These are phyloP conservation scores for Stegophylla sp. DNA, from an alignment of 2,888 invertebrate genomes.

Conservation along the genomic window DNA sequence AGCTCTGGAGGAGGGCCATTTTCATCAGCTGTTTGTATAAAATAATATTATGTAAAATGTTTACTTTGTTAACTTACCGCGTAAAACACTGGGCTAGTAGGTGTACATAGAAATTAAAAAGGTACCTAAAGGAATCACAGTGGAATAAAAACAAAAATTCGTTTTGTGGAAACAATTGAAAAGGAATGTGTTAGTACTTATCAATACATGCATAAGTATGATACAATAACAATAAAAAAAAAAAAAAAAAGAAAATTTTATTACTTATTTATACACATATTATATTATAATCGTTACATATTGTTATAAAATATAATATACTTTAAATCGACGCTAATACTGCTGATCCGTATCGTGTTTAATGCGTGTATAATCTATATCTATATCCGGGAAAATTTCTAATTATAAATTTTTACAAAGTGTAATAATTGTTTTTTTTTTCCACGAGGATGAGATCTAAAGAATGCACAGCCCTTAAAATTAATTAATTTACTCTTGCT, in stretches of 20 bases:
- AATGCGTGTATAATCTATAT: conserved; percentile 5
- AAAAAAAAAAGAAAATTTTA: conserved; percentile 12
- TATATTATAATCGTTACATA: conserved; percentile 20
- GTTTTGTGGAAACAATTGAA: no score
- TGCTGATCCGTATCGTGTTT: conserved; percentile 11
- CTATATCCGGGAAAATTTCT: conserved; percentile 15
- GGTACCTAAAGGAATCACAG: no score
- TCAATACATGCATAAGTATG: no score
- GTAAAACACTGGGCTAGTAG: no score
- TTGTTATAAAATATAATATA: conserved; percentile 13
- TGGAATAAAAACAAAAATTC: no score
- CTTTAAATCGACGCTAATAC: not conserved
- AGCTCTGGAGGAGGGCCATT: no score
- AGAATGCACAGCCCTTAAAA: conserved; percentile 55
- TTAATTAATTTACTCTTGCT: conserved; percentile 20
- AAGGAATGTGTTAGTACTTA: no score
- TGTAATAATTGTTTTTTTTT: conserved; percentile 20
- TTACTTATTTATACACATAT: conserved; percentile 5
- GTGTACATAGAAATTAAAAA: no score
- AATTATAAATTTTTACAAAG: conserved; percentile 30
- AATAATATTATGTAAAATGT: no score
- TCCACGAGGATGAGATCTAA: conserved; percentile 54
- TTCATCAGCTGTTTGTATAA: no score
- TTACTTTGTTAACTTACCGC: no score
- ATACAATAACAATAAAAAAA: no score